Percentiles rank a stretch among this genome's conserved stretches.
phyloP scores from a whole-genome alignment of 1,140 invertebrate species.

The Drosophila cardini region DNA sequence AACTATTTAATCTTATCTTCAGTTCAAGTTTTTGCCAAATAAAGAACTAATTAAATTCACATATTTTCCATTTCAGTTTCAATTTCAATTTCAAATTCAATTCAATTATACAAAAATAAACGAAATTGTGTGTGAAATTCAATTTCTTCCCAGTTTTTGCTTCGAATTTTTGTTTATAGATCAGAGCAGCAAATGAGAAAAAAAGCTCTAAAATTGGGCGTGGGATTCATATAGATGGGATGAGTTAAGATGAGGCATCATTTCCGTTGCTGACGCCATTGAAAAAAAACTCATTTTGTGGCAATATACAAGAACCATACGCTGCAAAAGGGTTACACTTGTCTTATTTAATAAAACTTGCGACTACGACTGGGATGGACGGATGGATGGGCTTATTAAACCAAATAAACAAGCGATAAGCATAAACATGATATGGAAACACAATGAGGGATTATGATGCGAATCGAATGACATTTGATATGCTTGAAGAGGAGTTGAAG shows the following conservation, averaged over 20 bases:
- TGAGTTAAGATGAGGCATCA: slow-evolving; percentile 61
- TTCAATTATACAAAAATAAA: slow-evolving; percentile 61
- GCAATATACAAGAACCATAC: slow-evolving; percentile 24
- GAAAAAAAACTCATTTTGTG: slow-evolving; percentile 36
- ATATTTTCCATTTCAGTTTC: slow-evolving; percentile 40
- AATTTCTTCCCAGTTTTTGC: slow-evolving; percentile 39
- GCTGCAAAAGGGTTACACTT: slow-evolving; percentile 50
- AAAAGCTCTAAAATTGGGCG: slow-evolving; percentile 62
- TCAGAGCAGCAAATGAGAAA: slow-evolving; percentile 21
- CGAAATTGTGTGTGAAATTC: slow-evolving; percentile 74
- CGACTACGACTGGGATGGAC: no score
- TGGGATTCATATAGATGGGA: slow-evolving; percentile 48
- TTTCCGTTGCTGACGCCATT: slow-evolving; percentile 77
- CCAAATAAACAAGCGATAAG: slow-evolving; percentile 49
- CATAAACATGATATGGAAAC: slow-evolving; percentile 32
- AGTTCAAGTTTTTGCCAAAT: slow-evolving; percentile 21
- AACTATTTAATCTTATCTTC: slow-evolving; percentile 37
- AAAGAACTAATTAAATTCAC: slow-evolving; percentile 61
- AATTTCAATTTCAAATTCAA: slow-evolving; percentile 54
- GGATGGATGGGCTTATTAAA: slow-evolving; percentile 32
- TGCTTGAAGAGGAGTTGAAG: not conserved
- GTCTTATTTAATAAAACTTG: slow-evolving; percentile 35
- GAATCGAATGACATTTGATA: slow-evolving; percentile 25
- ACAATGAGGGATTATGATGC: slow-evolving; percentile 6
- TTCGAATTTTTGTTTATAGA: slow-evolving; percentile 53